Percentiles rank a stretch among this genome's conserved stretches.
Conservation (phyloP, 2,888 invertebrate species). For the Orthosia gothica region DNA sequence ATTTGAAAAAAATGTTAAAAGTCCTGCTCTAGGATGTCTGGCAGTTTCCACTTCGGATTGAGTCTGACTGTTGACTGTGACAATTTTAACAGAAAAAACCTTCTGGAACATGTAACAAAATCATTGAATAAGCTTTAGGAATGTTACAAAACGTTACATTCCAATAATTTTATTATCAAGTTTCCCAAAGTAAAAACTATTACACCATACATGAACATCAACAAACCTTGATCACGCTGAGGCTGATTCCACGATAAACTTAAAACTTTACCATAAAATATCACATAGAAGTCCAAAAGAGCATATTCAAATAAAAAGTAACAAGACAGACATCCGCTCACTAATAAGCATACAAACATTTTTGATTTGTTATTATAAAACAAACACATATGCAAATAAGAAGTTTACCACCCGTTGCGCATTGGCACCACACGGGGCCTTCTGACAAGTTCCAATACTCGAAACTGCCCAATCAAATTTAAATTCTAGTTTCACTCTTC, state of each 20-base stretch:
- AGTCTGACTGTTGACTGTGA: no score
- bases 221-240: conserved; percentile 29
- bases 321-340: conserved; percentile 62
- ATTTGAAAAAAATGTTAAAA: conserved; percentile 1
- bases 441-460: conserved; percentile 59
- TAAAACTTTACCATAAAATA: conserved; percentile 54
- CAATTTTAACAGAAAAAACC: background rate
- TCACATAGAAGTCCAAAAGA: conserved; percentile 50
- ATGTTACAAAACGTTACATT: background rate
- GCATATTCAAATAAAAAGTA: conserved; percentile 60
- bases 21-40: background rate
- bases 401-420: conserved; percentile 83
- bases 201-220: conserved; percentile 18
- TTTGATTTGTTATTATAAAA: conserved; percentile 85
- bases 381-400: conserved; percentile 88
- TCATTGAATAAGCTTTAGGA: background rate
- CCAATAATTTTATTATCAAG: conserved; percentile 8
- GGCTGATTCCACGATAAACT: conserved; percentile 51
- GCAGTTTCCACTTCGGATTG: background rate
- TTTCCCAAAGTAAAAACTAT: conserved; percentile 22
- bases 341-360: conserved; percentile 72
- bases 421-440: conserved; percentile 82
- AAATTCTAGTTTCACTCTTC: conserved; percentile 32
- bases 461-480: conserved; percentile 40
- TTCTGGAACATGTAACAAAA: background rate